Evolutionary conservation across 2,797 vertebrate genomes (phyloP), one percentile per base, ranked within the genome.

Genomic region (Odontamblyopus rebecca): DNA sequence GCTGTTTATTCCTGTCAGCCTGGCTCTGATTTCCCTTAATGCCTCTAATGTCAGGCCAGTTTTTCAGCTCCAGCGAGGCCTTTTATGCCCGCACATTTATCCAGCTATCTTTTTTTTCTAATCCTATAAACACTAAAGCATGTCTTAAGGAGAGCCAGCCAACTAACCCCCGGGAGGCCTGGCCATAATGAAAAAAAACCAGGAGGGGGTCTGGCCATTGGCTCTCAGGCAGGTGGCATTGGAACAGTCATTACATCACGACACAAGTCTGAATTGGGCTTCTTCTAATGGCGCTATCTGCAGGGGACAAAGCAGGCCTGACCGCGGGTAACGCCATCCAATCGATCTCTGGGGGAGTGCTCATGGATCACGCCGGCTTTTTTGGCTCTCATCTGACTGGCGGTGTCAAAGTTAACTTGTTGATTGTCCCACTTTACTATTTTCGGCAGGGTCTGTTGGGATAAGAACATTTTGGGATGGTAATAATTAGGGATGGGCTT

Each of bases 161-260:
- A 89, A 75, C 81, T 72, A 85, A 85, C 86, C 88, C 84, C 87
- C 87, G 86, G 88, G 89, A 85, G 89, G 89, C 79, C 83, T 61
- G 80, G 76, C 82, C 80, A 80, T 92, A 93, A 93, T 93, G 86
- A 91, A 90, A 90, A 89, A 86, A 85, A 66, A 87, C 78, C 86
- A 84, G 78, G 81, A 86, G 89, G 91, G 88, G 82, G 82, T 86
- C 84, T 82, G 78, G 85, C 89, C 88, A 74, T 73, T 11, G 73
- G 82, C 89, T 89, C 75, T 30, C 81, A 87, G 80, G 86, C 90
- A 89, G 91, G 91, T 91, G 89, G 89, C 88, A 80, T 78, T 83
- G 89, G 87, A 88, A 80, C 84, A 78, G 89, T 91, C 91, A 90
- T 93, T 93, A 91, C 89, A 88, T 90, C 84, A 86, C 86, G 87